These are phyloP conservation scores for Chymomyza fuscimana DNA, from an alignment of 2,888 invertebrate genomes.

Conservation along the genomic window DNA sequence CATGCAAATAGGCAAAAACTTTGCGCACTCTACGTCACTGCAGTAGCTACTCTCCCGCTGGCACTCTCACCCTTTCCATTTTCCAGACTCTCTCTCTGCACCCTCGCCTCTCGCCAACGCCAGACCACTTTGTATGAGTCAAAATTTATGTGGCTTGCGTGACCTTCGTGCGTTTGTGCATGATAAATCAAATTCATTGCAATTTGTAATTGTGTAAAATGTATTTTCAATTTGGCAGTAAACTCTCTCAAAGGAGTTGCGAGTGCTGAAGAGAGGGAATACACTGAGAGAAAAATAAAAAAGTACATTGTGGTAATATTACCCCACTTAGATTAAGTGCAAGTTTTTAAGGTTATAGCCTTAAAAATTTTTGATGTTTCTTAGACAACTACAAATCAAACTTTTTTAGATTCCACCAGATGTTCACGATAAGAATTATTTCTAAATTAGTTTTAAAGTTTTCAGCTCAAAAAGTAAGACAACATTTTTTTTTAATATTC, in stretches of 20 bases:
- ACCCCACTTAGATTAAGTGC: no score
- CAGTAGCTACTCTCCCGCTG: no score
- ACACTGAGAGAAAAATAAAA: neutral
- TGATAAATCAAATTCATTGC: conserved; percentile 72
- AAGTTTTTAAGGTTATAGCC: no score
- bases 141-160: conserved; percentile 68
- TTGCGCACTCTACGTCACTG: neutral
- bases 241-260: neutral
- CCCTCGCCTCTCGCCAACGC: neutral
- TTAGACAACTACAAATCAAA: no score
- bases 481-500: no score
- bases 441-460: no score
- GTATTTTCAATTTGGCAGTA: conserved; percentile 65
- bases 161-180: conserved; percentile 66
- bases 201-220: conserved; percentile 73
- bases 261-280: neutral
- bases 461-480: no score
- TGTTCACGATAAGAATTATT: no score
- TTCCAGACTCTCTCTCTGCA: neutral
- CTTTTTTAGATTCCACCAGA: no score
- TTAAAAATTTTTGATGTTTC: no score
- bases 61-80: no score
- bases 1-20: neutral
- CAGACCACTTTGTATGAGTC: conserved; percentile 1
- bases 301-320: no score